These are phyloP conservation scores for Crypturellus tataupa DNA, from an alignment of 2,797 vertebrate species.

Conservation along the genomic window DNA sequence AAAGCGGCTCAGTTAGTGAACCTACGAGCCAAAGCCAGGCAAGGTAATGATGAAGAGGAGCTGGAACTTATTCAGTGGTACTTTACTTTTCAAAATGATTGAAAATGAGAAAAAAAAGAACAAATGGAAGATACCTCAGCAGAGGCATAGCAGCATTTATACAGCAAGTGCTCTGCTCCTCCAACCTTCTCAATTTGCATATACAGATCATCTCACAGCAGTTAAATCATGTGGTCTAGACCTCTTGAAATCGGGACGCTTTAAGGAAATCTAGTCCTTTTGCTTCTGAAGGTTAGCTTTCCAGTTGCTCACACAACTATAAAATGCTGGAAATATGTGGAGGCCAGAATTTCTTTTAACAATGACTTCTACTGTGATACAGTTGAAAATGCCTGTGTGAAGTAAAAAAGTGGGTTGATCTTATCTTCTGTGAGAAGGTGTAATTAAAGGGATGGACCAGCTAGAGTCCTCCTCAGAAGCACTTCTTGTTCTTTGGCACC, in stretches of 20 bases:
- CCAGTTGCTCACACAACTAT: neutral
- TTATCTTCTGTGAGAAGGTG: neutral
- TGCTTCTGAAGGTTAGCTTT: neutral
- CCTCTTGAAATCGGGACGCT: neutral
- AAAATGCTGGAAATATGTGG: neutral
- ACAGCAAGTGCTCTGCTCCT: conserved; percentile 5
- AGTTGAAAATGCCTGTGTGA: neutral
- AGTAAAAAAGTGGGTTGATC: neutral
- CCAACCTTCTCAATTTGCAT: conserved; percentile 9
- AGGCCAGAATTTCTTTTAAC: neutral
- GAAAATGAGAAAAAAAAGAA: conserved; percentile 33
- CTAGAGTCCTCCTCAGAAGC: neutral
- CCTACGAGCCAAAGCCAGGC: neutral
- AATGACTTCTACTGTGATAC: neutral
- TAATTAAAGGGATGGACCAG: neutral
- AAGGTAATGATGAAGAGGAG: neutral
- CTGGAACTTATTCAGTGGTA: neutral
- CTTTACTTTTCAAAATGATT: neutral
- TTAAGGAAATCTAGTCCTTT: neutral
- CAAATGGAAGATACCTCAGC: neutral
- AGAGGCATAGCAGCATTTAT: neutral
- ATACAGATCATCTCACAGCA: neutral
- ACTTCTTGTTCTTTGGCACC: neutral
- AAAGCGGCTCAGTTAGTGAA: neutral
- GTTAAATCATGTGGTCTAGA: neutral